Evolutionary conservation across 2,888 invertebrate species (phyloP), one percentile per base, ranked within the genome.

Genomic region (Blastobasis lacticolella): DNA sequence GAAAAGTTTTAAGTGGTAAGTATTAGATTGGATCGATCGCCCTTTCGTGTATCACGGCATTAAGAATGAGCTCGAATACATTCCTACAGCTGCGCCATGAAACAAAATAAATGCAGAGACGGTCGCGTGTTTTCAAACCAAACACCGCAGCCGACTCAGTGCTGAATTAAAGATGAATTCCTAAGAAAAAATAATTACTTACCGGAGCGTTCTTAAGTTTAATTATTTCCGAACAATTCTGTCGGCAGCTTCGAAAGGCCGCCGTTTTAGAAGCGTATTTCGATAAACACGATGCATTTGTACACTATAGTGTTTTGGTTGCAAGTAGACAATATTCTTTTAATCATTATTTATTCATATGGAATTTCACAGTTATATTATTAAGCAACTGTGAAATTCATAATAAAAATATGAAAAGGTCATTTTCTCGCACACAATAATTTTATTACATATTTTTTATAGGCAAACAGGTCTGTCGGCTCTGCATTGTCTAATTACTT

Each of bases 151-250:
- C 54, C 55, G 48, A 48, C 53, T 53, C 49, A 59, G 57, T 57
- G 53, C 61, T 66, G 62, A 71, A 71, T 68, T 65, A 64, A 61
- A 64, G 61, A 71, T 64, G 66, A 63, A 57, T 68, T 73, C 57
- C 58, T 54, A 68, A 69, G 71, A 67, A 72, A 23, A 73, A 73
- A 71, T 70, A 70, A 70, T 72, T 72, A 67, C 67, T 69, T 65
- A 67, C 61, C 48, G 55, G 58, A 58, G 59, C 59, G 65, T 69
- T 69, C 66, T 71, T 64, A 61, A 63, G 62, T 71, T 73, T 72
- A 76, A 77, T 75, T 73, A 76, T 74, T 75, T 69, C 64, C 60
- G 66, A 74, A 67, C 67, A 67, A 67, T 69, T 64, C 65, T 58
- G 61, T 64, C 59, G 61, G 61, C 59, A 61, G 62, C 57, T 55